Conservation (phyloP, 2,888 invertebrate genomes). For the Diarsia rubi region DNA sequence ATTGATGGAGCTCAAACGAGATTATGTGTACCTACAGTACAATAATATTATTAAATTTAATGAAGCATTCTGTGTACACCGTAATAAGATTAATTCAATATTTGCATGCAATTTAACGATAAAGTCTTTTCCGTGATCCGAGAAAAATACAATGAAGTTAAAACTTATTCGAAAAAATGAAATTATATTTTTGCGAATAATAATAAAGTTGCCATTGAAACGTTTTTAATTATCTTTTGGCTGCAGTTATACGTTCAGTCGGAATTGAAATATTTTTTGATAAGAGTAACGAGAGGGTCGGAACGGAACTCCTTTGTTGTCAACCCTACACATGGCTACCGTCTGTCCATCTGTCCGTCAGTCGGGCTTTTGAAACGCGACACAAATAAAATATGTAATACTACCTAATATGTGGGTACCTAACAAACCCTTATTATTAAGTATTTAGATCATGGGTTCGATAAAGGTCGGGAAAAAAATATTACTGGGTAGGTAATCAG, state of each 20-base stretch:
- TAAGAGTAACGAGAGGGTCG: conserved; percentile 26
- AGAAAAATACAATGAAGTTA: conserved; percentile 12
- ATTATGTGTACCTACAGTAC: conserved; percentile 56
- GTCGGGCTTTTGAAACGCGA: conserved; percentile 9
- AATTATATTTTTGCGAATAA: conserved; percentile 8
- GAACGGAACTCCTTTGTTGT: conserved; percentile 38
- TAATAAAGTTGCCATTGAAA: neutral
- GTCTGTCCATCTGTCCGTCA: conserved; percentile 32
- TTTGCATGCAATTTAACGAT: conserved; percentile 40
- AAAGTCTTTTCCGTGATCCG: conserved; percentile 13
- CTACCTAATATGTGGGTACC: neutral
- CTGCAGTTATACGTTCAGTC: conserved; percentile 1
- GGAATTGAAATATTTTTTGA: conserved; percentile 43
- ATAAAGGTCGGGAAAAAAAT: neutral
- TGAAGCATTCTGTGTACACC: conserved; percentile 41
- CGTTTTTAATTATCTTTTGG: conserved; percentile 36
- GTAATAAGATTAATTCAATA: conserved; percentile 31
- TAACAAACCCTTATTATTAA: conserved; percentile 16
- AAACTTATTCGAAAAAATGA: neutral
- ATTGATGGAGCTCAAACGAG: conserved; percentile 61
- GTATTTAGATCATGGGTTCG: conserved; percentile 22
- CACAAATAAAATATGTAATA: conserved; percentile 11
- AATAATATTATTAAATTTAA: conserved; percentile 56
- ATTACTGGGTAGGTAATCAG: neutral
- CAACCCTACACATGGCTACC: conserved; percentile 30